Percentiles rank a stretch among this genome's conserved stretches.
These are phyloP conservation scores for Cavia aperea DNA, from an alignment of 2,113 vertebrate genomes.

Conservation along the genomic window DNA sequence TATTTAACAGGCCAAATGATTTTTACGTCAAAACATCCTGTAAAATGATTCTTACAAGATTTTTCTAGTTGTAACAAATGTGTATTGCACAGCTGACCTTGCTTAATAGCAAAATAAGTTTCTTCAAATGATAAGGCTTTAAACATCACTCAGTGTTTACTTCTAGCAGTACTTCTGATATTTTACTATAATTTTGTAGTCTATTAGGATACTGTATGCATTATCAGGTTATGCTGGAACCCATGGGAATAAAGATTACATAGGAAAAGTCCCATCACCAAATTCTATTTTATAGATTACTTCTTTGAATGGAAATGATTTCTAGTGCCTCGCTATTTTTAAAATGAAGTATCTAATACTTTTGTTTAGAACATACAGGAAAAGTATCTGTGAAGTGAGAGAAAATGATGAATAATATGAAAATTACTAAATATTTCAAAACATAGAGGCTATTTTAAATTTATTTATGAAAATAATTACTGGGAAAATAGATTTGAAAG, in stretches of 20 bases:
- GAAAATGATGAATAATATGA: not conserved
- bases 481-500: not conserved
- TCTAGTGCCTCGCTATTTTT: not conserved
- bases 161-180: not conserved
- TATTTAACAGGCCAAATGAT: constrained; percentile 17
- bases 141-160: constrained; percentile 3
- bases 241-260: not conserved
- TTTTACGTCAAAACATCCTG: not conserved
- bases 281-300: not conserved
- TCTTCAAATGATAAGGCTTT: not conserved
- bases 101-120: constrained; percentile 13
- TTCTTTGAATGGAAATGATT: constrained; percentile 8
- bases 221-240: not conserved
- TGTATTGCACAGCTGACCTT: constrained; percentile 1
- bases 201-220: not conserved
- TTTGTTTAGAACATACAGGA: not conserved
- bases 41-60: not conserved
- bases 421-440: constrained; percentile 25
- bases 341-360: not conserved
- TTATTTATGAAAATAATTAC: not conserved
- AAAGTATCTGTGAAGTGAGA: not conserved
- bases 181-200: constrained; percentile 17
- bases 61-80: constrained; percentile 29
- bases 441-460: not conserved
- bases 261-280: not conserved